Conservation (phyloP, 92 coral and sea anemone genomes). For the Micromussa lordhowensis region DNA sequence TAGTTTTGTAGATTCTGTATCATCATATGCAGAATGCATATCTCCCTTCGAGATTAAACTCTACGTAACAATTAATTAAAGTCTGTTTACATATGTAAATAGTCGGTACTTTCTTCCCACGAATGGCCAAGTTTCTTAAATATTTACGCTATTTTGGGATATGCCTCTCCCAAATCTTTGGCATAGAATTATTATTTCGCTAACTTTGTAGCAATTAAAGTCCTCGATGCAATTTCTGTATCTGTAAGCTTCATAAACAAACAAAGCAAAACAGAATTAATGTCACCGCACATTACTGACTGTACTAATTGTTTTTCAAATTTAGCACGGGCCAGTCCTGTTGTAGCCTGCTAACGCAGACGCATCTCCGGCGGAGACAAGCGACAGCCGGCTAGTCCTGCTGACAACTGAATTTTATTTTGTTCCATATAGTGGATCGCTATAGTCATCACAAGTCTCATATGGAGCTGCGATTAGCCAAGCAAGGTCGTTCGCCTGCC, state of each 20-base stretch:
- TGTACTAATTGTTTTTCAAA: neutral
- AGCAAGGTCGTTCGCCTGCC: neutral
- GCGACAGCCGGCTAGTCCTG: too few species aligned
- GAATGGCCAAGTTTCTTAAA: neutral
- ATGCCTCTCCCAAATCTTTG: neutral
- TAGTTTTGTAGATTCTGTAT: neutral
- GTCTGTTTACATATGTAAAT: neutral
- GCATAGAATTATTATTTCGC: neutral
- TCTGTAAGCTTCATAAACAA: neutral
- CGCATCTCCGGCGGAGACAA: too few species aligned
- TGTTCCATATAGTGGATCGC: too few species aligned
- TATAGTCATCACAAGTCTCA: neutral
- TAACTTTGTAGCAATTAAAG: constrained; percentile 1
- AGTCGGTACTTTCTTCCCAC: neutral
- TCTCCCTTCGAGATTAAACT: neutral
- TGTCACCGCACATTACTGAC: neutral
- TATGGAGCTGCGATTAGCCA: neutral
- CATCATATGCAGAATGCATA: neutral
- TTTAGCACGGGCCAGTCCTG: neutral
- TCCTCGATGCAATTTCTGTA: neutral
- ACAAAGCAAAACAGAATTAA: neutral
- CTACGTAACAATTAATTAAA: neutral
- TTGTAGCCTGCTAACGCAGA: neutral
- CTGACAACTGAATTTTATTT: too few species aligned
- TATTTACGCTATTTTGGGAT: neutral